phyloP scores from a whole-genome alignment of 1,140 invertebrate genomes.

The Portunus trituberculatus region DNA sequence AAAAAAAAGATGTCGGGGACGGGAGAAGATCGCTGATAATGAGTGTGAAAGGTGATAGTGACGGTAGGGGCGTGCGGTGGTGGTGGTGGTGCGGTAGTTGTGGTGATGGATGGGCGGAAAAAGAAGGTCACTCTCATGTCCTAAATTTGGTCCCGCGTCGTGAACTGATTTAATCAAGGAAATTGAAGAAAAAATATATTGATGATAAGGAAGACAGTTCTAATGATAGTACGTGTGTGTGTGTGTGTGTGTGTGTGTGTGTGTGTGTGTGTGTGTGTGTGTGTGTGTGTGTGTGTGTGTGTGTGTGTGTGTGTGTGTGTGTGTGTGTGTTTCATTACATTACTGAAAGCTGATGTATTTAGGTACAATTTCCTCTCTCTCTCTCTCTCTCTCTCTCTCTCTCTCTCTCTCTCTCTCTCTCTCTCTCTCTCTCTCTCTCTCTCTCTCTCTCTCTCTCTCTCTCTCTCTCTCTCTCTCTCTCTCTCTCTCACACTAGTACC shows the following conservation, averaged over 20 bases:
- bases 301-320: not conserved
- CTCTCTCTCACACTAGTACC: not conserved
- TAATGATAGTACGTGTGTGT: not conserved
- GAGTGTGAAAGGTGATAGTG: constrained; percentile 45
- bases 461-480: not conserved
- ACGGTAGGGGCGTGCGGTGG: not conserved
- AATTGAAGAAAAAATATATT: constrained; percentile 11
- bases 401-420: not conserved
- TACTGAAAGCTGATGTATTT: too few species aligned
- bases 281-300: not conserved
- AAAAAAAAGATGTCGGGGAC: not conserved
- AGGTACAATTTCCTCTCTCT: too few species aligned
- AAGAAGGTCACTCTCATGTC: not conserved
- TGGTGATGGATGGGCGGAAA: not conserved
- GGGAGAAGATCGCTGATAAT: not conserved
- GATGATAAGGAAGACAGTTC: not conserved
- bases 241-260: not conserved
- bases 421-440: not conserved
- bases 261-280: not conserved
- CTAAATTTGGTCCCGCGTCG: not conserved
- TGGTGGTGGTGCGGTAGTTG: not conserved
- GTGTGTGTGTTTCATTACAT: not conserved
- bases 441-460: not conserved
- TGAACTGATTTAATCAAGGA: not conserved
- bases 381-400: not conserved